These are phyloP conservation scores for Drosophila lowei DNA, from an alignment of 1,140 invertebrate genomes.

Conservation along the genomic window DNA sequence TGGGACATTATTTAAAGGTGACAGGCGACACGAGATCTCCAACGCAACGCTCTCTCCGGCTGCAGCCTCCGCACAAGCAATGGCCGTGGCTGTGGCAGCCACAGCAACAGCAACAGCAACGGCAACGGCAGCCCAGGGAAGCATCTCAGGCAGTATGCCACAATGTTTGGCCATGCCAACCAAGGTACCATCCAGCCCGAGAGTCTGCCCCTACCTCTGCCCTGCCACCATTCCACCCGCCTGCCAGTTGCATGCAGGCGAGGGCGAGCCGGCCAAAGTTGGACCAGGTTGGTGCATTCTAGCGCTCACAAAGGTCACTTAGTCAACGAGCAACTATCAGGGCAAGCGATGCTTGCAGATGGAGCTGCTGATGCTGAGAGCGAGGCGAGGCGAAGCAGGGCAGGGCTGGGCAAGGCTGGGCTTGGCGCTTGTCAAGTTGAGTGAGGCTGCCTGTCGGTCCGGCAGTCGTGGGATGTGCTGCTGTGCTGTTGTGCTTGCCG, in stretches of 20 bases:
- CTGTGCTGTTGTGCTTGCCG: constrained; percentile 19
- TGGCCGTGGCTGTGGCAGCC: not conserved
- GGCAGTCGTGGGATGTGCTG: constrained; percentile 9
- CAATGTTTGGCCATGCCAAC: constrained; percentile 28
- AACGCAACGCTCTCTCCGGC: constrained; percentile 8
- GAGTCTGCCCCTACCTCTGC: constrained; percentile 7
- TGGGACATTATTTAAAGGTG: constrained; percentile 81
- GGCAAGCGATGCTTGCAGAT: constrained; percentile 47
- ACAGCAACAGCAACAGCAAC: not conserved
- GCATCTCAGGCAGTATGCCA: constrained; percentile 53
- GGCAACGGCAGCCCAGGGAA: constrained; percentile 4
- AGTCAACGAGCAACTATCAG: constrained; percentile 72
- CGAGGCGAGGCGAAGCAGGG: constrained; percentile 16
- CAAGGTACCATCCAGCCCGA: constrained; percentile 11
- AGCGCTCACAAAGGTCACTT: constrained; percentile 74
- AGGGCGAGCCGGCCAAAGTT: constrained; percentile 46
- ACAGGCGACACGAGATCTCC: constrained; percentile 74
- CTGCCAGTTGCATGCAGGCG: constrained; percentile 50
- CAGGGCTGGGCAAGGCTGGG: constrained; percentile 2
- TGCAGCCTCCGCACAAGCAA: too few species aligned
- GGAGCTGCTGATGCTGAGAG: constrained; percentile 42
- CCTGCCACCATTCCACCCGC: constrained; percentile 6
- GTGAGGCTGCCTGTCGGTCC: constrained; percentile 52
- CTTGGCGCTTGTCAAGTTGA: constrained; percentile 65
- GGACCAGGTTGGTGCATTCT: constrained; percentile 63